Percentiles rank a stretch among this genome's conserved stretches.
phyloP scores from a whole-genome alignment of 2,113 vertebrate species.

The Coregonus clupeaformis region DNA sequence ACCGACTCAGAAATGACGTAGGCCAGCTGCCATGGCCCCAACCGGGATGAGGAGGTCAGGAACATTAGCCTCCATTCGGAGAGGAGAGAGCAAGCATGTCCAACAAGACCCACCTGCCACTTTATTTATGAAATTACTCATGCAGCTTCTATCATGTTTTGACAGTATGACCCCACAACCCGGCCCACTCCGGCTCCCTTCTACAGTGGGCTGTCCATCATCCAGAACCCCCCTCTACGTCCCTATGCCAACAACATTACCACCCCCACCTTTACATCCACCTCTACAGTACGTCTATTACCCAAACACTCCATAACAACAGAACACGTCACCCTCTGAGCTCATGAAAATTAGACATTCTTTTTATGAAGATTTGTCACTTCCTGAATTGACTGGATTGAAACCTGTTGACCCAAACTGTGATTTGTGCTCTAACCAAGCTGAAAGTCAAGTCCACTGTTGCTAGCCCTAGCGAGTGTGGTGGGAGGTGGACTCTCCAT shows the following conservation, averaged over 20 bases:
- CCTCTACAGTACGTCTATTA: not conserved
- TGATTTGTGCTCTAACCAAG: too few relatives aligned
- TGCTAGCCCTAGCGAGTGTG: slow-evolving; percentile 24
- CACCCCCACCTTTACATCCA: not conserved
- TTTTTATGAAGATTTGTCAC: too few relatives aligned
- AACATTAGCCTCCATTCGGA: slow-evolving; percentile 72
- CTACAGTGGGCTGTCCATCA: slow-evolving; percentile 26
- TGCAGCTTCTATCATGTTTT: slow-evolving; percentile 59
- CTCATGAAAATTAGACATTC: not conserved
- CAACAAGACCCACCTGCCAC: slow-evolving; percentile 71
- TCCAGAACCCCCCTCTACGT: slow-evolving; percentile 26
- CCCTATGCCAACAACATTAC: not conserved
- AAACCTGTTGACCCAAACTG: too few relatives aligned
- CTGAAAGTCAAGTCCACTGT: too few relatives aligned
- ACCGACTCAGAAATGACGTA: slow-evolving; percentile 41
- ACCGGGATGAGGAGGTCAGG: slow-evolving; percentile 64
- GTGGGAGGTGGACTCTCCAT: slow-evolving; percentile 39
- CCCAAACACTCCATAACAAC: slow-evolving; percentile 28
- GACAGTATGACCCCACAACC: slow-evolving; percentile 43
- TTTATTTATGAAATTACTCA: slow-evolving; percentile 68
- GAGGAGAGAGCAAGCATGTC: slow-evolving; percentile 68
- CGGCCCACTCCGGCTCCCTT: slow-evolving; percentile 20
- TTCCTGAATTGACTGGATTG: too few relatives aligned
- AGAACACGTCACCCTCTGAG: slow-evolving; percentile 27
- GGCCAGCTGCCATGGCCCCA: slow-evolving; percentile 67